Evolutionary conservation across 2,113 vertebrate genomes (phyloP), one percentile per base, ranked within the genome.

Genomic region (Euleptes europaea): DNA sequence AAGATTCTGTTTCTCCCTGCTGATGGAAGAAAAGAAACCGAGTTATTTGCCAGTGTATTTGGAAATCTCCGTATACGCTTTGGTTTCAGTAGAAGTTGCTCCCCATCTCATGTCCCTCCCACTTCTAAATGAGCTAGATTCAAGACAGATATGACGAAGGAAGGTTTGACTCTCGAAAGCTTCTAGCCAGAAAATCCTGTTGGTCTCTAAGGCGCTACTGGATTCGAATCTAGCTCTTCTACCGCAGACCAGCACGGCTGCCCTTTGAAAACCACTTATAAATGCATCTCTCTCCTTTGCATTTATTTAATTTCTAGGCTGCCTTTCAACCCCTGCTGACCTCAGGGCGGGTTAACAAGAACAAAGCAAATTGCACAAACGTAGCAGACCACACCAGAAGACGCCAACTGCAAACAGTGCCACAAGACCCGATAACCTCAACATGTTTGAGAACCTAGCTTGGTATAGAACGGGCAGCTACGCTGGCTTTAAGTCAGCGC

Each of bases 381-480:
- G 80, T 80, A 10, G 6, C 60, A 87, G 92, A 81, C 89, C 86
- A 82, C 57, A 38, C 85, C 89, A 80, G 89, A 91, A 91, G 81
- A 92, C 86, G 84, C 82, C 84, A 84, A 73, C 91, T 80, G 69
- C 86, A 83, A 63, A 82, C 89, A 72, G 85, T 82, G 87, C 85
- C 90, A 81, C 51, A 92, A 88, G 57, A 84, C 86, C 90, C 92
- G 83, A 86, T 70, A 21, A 57, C 4, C 15, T 14, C 38, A 1
- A 12, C 17, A 8, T 33, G 7, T 17, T 92, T 75, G 85, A 93
- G 77, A 49, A 33, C 71, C n/a, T 82, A 49, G 66, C 35, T 89
- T 47, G 15, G 54, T 63, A 54, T 47, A 54, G 72, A 70, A 81
- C 80, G 72, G 21, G 11, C 82, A 83, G 89, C 78, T 14, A 79